Percentiles rank a stretch among this genome's conserved stretches.
These are phyloP conservation scores for Aspidapion aeneum DNA, from an alignment of 2,888 invertebrate genomes.

Conservation along the genomic window DNA sequence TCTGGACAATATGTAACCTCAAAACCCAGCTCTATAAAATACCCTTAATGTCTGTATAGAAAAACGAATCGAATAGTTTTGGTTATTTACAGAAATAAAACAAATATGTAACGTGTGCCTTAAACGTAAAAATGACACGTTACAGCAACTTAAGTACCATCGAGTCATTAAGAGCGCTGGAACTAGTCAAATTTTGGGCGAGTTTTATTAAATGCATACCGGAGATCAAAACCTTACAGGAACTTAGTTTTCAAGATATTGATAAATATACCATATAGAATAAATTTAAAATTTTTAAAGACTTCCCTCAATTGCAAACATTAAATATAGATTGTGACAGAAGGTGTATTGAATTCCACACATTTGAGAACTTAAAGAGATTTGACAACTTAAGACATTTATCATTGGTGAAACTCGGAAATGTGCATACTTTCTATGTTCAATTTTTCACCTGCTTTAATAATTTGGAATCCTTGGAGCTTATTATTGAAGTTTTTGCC, in stretches of 20 bases:
- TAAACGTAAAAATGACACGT: no score
- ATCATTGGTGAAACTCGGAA: not conserved
- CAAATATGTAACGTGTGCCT: no score
- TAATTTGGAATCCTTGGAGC: no score
- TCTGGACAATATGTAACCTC: no score
- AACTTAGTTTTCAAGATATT: not conserved
- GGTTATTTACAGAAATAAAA: no score
- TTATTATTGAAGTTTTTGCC: no score
- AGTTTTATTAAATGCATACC: not conserved
- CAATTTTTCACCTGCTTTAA: no score
- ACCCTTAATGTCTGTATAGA: no score
- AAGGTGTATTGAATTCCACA: not conserved
- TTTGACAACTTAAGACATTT: not conserved
- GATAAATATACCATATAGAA: not conserved
- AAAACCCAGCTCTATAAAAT: no score
- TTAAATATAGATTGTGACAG: not conserved
- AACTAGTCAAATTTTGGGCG: not conserved
- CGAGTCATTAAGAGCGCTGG: not conserved
- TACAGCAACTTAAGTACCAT: no score
- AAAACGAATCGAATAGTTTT: no score
- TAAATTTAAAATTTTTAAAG: not conserved
- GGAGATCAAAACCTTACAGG: not conserved
- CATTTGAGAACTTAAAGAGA: not conserved
- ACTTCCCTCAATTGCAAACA: not conserved
- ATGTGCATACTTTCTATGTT: not conserved